Evolutionary conservation across 23 tunicate genomes (phyloP).

Genomic region (Ciona savignyi): DNA sequence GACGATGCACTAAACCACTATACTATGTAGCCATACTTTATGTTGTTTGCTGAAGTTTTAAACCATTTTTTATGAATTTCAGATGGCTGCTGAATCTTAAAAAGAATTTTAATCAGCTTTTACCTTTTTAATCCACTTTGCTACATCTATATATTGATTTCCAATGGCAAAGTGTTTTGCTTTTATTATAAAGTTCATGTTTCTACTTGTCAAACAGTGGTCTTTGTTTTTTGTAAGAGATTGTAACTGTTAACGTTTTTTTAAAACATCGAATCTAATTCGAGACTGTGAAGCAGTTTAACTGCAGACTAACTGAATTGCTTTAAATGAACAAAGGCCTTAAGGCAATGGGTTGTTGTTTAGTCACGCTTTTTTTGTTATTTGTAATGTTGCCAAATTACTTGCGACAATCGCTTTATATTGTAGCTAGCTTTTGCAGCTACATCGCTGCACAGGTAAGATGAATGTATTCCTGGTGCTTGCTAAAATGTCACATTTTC

Average conservation of each 20-base stretch:
- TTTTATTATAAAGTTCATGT: not conserved
- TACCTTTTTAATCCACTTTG: not conserved
- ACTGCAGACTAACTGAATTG: not conserved
- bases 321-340: not conserved
- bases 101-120: not conserved
- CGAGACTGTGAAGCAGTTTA: conserved; percentile 1
- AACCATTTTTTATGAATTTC: not conserved
- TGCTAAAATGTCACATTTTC: too few species aligned
- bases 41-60: too few species aligned
- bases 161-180: too few species aligned
- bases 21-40: too few species aligned
- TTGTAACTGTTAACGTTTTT: not conserved
- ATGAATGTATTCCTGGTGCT: too few species aligned
- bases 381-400: not conserved
- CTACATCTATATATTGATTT: too few species aligned
- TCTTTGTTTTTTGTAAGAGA: not conserved
- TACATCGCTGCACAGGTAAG: too few species aligned
- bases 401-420: not conserved
- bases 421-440: too few species aligned
- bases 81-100: not conserved
- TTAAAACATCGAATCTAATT: not conserved
- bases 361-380: not conserved
- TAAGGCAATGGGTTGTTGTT: not conserved
- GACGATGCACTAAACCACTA: too few species aligned
- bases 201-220: not conserved